Percentiles rank a stretch among this genome's conserved stretches.
Evolutionary conservation across 2,113 vertebrate species (phyloP).

Genomic region (Elgaria multicarinata): DNA sequence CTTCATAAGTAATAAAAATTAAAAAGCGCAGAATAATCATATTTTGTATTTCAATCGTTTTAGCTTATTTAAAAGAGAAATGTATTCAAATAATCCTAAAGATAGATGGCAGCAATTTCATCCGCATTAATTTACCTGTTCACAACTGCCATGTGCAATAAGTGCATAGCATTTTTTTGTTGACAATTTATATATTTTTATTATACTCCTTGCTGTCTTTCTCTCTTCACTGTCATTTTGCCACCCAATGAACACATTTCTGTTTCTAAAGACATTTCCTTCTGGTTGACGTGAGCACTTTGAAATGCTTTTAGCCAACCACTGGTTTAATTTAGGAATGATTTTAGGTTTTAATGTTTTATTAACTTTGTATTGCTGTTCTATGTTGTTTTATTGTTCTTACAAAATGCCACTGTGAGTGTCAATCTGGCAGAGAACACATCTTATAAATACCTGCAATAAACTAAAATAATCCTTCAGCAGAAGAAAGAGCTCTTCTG

Average conservation of each 20-base stretch:
- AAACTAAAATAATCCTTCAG: not conserved
- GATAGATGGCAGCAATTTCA: not conserved
- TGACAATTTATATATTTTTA: no score
- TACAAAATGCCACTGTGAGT: not conserved
- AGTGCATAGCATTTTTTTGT: not conserved
- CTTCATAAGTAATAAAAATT: slow-evolving; percentile 38
- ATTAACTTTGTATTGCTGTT: not conserved
- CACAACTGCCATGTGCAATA: not conserved
- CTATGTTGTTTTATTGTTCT: not conserved
- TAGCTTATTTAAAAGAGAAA: not conserved
- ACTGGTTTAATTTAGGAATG: not conserved
- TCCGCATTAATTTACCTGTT: not conserved
- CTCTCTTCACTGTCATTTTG: not conserved
- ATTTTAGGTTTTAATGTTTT: not conserved
- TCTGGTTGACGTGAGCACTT: not conserved
- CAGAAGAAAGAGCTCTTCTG: not conserved
- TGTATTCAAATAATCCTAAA: not conserved
- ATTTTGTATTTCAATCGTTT: not conserved
- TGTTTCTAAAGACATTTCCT: not conserved
- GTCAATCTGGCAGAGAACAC: not conserved
- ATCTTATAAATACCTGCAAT: not conserved
- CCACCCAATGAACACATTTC: not conserved
- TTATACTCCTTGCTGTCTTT: not conserved
- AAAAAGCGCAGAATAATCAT: slow-evolving; percentile 10
- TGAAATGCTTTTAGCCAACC: not conserved